A percentile compares a stretch with the other conserved stretches of the same genome.
These are phyloP conservation scores for Disparrhopalites patrizii DNA, from an alignment of 2,888 invertebrate species.

Conservation along the genomic window DNA sequence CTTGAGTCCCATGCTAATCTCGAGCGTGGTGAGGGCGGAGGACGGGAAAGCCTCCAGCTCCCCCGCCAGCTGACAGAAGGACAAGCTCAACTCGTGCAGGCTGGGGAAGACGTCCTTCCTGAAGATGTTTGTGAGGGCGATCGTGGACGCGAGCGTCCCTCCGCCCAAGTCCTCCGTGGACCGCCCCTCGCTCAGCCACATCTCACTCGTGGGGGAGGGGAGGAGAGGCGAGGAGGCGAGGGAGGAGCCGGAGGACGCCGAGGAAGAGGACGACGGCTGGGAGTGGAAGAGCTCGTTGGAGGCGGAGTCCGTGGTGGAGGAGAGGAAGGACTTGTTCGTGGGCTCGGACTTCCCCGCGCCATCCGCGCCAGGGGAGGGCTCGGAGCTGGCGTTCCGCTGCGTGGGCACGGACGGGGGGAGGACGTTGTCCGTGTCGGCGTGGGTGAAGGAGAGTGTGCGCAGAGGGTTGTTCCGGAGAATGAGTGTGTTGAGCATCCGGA, in stretches of 20 bases:
- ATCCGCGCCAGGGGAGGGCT: background rate
- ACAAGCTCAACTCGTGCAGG: slow-evolving; percentile 81
- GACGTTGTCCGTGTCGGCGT: slow-evolving; percentile 2
- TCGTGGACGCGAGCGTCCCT: slow-evolving; percentile 10
- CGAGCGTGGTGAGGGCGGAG: slow-evolving; percentile 71
- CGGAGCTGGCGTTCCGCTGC: no score
- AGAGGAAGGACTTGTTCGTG: background rate
- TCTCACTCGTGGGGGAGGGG: background rate
- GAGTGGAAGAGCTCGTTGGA: background rate
- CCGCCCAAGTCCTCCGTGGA: background rate
- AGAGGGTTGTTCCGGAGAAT: slow-evolving; percentile 79
- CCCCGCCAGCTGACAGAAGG: slow-evolving; percentile 77
- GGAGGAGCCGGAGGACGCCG: background rate
- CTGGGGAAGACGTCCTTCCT: slow-evolving; percentile 61
- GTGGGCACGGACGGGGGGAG: no score
- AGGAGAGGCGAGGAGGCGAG: no score
- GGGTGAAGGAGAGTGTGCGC: slow-evolving; percentile 58
- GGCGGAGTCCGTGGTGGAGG: background rate
- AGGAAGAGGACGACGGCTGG: background rate
- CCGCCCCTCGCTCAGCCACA: slow-evolving; percentile 2
- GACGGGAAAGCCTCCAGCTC: slow-evolving; percentile 75
- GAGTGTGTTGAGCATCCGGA: slow-evolving; percentile 71
- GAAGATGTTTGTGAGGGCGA: slow-evolving; percentile 60
- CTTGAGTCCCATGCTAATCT: slow-evolving; percentile 77
- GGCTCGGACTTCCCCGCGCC: background rate